Evolutionary conservation across 2,888 invertebrate genomes (phyloP), one percentile per base, ranked within the genome.

Genomic region (Agriotes lineatus): DNA sequence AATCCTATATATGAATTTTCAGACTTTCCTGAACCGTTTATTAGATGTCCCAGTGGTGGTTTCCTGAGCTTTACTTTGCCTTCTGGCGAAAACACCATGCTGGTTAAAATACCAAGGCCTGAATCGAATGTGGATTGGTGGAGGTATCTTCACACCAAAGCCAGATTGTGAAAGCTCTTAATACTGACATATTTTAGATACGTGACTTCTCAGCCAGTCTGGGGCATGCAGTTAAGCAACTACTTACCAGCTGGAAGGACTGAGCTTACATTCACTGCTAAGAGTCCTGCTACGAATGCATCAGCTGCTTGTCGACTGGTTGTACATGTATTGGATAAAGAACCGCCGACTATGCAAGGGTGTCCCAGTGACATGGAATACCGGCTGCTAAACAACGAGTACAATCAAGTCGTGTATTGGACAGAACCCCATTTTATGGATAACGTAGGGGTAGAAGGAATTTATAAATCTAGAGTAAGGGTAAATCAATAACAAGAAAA

Each of bases 51-150:
- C 0, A 85, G 73, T 22, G 75, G 76, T 37, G 83, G 87, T 42
- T 87, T 89, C 75, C 84, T 90, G 42, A 87, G 86, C 30, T 86
- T 89, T 33, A 85, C 86, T 50, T 83, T 91, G 50, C 85, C 86
- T 35, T 78, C 83, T 16, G 85, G 86, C 37, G 84, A 86, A 73
- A 82, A 80, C 39, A 83, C 84, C 12, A 85, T 86, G 74, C 80
- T 84, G 65, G 85, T 89, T 44, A 82, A 84, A 50, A 86, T 89
- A 62, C 86, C 88, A 1, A 85, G 87, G 67, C 86, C 89, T 0
- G 87, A 88, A 76, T 89, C 91, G 30, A 91, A 91, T 81, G 86
- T 91, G 77, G 90, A 91, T 79, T 90, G 88, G 87, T 85, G 85
- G 83, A 86, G 86, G 88, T 88, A 83, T 22, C 33, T 42, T 5